Percentiles rank a stretch among this genome's conserved stretches.
Evolutionary conservation across 2,113 vertebrate species (phyloP).

Genomic region (Tachysurus vachellii): DNA sequence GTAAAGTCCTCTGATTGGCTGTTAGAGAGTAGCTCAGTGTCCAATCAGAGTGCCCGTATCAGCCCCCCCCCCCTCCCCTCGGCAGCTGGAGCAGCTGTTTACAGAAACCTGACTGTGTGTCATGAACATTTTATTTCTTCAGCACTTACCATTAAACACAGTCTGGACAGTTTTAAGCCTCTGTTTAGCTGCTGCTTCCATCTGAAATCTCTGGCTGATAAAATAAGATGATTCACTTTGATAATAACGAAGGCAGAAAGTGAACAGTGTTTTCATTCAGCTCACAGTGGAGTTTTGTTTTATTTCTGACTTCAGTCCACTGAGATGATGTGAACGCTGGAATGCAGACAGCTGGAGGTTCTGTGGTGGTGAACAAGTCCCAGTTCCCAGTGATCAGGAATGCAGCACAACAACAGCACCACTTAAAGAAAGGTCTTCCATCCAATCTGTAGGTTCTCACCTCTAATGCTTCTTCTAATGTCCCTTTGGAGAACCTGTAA

Average conservation of each 20-base stretch:
- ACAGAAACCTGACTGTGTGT: background rate
- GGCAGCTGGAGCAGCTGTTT: background rate
- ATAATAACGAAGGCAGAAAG: no score
- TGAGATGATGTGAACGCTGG: no score
- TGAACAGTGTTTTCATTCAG: background rate
- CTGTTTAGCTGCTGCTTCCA: no score
- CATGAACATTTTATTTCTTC: background rate
- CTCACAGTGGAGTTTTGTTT: background rate
- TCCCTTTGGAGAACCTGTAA: background rate
- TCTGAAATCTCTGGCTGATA: background rate
- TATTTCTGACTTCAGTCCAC: no score
- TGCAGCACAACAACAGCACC: background rate
- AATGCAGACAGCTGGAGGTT: background rate
- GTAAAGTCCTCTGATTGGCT: background rate
- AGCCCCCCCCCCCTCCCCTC: no score
- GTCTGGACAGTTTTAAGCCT: background rate
- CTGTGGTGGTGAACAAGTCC: background rate
- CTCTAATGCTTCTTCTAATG: background rate
- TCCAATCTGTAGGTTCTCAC: background rate
- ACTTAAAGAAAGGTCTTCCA: background rate
- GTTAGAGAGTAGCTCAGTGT: background rate
- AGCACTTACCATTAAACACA: background rate
- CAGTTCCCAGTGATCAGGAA: background rate
- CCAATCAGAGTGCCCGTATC: conserved; percentile 27
- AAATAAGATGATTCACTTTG: background rate